A percentile compares a stretch with the other conserved stretches of the same genome.
Conservation (phyloP, 2,797 vertebrate species). For the Lophius americanus region DNA sequence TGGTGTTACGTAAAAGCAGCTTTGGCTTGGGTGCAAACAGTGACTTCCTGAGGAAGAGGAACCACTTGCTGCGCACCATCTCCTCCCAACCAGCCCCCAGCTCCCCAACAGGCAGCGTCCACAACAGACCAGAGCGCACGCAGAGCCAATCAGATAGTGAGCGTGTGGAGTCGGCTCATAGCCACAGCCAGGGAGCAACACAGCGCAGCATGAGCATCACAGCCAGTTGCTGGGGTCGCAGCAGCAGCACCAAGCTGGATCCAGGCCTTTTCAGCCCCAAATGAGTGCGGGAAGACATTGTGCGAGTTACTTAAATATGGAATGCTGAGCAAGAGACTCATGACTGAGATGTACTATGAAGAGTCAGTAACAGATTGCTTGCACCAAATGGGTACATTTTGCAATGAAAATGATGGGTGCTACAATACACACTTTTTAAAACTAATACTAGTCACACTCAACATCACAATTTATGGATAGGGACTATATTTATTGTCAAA, state of each 20-base stretch:
- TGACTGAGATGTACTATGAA: constrained; percentile 12
- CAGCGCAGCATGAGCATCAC: constrained; percentile 95
- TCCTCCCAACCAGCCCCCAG: constrained; percentile 89
- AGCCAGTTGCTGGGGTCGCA: constrained; percentile 92
- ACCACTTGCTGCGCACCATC: constrained; percentile 96
- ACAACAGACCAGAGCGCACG: constrained; percentile 86
- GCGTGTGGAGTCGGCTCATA: constrained; percentile 79
- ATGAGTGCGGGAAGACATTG: constrained; percentile 42
- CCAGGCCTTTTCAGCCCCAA: constrained; percentile 86
- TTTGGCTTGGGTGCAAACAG: constrained; percentile 92
- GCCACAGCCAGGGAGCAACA: constrained; percentile 61
- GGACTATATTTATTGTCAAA: constrained; percentile 49
- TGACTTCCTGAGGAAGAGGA: constrained; percentile 95
- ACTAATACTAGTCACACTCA: constrained; percentile 35
- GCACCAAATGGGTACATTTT: constrained; percentile 48
- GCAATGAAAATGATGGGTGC: constrained; percentile 61
- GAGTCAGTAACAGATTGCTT: constrained; percentile 54
- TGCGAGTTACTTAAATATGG: constrained; percentile 26
- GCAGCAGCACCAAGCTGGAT: constrained; percentile 85
- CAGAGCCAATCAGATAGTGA: constrained; percentile 89
- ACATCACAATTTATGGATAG: constrained; percentile 37
- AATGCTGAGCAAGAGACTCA: constrained; percentile 17
- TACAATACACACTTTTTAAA: constrained; percentile 63
- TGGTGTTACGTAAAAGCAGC: constrained; percentile 96
- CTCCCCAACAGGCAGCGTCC: constrained; percentile 64